Evolutionary conservation across 2,888 invertebrate genomes (phyloP), one percentile per base, ranked within the genome.

Genomic region (Drosophila ustulata): DNA sequence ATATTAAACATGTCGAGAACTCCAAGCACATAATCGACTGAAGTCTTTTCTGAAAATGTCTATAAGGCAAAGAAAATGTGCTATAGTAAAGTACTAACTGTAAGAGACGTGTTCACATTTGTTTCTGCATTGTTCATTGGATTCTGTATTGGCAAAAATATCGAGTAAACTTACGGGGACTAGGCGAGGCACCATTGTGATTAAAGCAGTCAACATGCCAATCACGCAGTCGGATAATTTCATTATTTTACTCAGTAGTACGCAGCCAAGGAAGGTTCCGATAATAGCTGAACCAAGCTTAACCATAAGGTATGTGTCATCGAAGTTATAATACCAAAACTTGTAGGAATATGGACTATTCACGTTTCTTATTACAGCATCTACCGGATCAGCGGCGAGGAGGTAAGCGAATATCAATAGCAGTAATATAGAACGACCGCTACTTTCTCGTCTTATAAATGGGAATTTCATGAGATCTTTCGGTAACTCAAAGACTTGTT

Each of bases 271-370:
- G 7, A 13, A 39, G 2, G 13, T 39, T 39, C 7, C 39, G 13
- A 39, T 39, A 13, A 39, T 13, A 7, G 13, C 7, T 39, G 11
- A 39, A 7, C 11, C 39, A 5, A 2, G 0, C 6, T 7, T 13
- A 4, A 37, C 11, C 11, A 34, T 4, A 0, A n/a, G 2, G 11
- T 11, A n/a, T 34, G 11, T n/a, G 11, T 11, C 4, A 9, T 1
- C 11, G 11, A 11, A 3, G 4, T 34, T 4, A 34, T 34, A 34
- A 34, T 1, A 34, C 3, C 6, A 3, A 9, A 92, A 66, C 0
- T 90, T 86, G 66, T 90, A 92, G 7, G 89, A 89, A 66, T 92
- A 92, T 7, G 85, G 90, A 90, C 55, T 91, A 92, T 53, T 92
- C 92, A 18, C 79, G 87, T 66, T 93, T 92, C 64, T 90, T 92